A percentile compares a stretch with the other conserved stretches of the same genome.
phyloP scores from a whole-genome alignment of 2,113 vertebrate genomes.

The Cynocephalus volans region DNA sequence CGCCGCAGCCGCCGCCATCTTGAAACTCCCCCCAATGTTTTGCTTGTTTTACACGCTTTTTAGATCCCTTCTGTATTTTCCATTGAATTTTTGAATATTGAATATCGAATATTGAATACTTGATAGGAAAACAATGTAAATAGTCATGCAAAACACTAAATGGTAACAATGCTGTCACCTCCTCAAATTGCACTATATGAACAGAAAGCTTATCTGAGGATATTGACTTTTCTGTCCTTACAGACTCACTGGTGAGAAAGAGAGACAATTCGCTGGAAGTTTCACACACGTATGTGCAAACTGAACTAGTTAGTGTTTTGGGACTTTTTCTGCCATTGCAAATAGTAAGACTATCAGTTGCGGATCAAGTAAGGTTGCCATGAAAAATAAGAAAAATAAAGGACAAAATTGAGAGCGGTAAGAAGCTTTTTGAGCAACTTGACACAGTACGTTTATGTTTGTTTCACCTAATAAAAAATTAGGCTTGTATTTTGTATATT shows the following conservation, averaged over 20 bases:
- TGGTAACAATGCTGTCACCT: neutral
- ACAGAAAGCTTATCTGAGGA: slow-evolving; percentile 5
- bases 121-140: neutral
- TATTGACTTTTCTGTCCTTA: neutral
- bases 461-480: neutral
- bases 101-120: slow-evolving; percentile 26
- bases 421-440: neutral
- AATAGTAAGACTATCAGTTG: neutral
- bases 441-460: neutral
- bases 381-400: slow-evolving; percentile 29
- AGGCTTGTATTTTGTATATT: neutral
- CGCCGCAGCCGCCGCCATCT: too few relatives aligned
- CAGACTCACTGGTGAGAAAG: neutral
- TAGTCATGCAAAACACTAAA: neutral
- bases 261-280: neutral
- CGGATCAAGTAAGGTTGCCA: neutral
- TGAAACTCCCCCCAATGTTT: too few relatives aligned
- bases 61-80: neutral
- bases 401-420: neutral
- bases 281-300: neutral
- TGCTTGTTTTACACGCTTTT: neutral
- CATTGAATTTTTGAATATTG: slow-evolving; percentile 27
- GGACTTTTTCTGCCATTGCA: neutral
- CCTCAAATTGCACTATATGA: neutral
- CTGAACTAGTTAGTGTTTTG: neutral